Evolutionary conservation across 2,113 vertebrate species (phyloP).

Genomic region (Dicrurus megarhynchus): DNA sequence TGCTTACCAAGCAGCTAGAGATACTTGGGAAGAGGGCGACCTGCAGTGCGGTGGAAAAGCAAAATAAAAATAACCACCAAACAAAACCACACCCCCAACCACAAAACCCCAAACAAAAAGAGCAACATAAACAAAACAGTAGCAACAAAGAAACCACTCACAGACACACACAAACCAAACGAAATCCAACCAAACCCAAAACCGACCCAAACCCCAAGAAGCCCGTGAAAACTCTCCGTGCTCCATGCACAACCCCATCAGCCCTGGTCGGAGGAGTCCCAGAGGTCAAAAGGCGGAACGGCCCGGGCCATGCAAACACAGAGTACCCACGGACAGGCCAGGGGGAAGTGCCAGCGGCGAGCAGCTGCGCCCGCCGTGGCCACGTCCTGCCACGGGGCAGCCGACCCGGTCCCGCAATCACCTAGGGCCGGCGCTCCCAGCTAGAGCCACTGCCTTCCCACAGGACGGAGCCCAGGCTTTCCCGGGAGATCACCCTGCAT

Average conservation of each 20-base stretch:
- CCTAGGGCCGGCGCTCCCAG: too few relatives aligned
- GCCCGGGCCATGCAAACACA: accelerated
- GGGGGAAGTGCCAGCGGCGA: accelerated
- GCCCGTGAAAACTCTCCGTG: neutral
- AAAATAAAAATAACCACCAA: neutral
- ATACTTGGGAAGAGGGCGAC: neutral
- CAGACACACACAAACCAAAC: neutral
- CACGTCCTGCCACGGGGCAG: neutral
- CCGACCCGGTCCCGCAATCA: too few relatives aligned
- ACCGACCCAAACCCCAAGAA: neutral
- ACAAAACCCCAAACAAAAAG: neutral
- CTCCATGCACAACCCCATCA: neutral
- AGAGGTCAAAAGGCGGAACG: neutral
- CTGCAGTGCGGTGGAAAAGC: neutral
- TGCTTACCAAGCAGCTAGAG: neutral
- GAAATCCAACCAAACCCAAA: neutral
- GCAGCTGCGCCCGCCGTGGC: neutral
- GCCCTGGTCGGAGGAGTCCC: neutral
- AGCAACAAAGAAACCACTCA: neutral
- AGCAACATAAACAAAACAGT: neutral
- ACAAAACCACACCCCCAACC: neutral
- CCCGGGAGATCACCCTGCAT: too few relatives aligned
- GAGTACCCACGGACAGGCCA: accelerated
- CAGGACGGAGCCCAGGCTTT: neutral
- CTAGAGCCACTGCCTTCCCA: neutral